These are phyloP conservation scores for Halcyon smyrnensis DNA, from an alignment of 2,797 vertebrate species.

Conservation along the genomic window DNA sequence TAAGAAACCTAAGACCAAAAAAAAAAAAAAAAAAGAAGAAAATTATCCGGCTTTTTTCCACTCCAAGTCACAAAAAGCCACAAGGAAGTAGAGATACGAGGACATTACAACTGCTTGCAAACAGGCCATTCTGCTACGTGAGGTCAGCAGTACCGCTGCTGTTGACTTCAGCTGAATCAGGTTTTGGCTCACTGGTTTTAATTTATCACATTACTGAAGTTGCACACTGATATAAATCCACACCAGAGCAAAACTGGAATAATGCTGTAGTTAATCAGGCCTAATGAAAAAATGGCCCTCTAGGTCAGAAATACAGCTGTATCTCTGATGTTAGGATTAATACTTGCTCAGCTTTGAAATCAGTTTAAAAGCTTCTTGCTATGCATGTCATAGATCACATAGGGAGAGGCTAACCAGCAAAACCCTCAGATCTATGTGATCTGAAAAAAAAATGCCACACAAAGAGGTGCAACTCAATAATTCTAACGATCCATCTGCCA, in stretches of 20 bases:
- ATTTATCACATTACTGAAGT: constrained; percentile 24
- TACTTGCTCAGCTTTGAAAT: background rate
- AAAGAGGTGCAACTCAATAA: constrained; percentile 14
- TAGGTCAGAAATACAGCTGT: constrained; percentile 51
- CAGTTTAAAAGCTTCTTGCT: background rate
- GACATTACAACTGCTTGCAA: background rate
- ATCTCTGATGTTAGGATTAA: constrained; percentile 31
- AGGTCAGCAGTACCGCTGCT: background rate
- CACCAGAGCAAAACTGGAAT: background rate
- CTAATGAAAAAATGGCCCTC: constrained; percentile 28
- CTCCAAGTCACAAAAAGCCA: background rate
- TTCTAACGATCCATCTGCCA: background rate
- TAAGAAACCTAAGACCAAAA: background rate
- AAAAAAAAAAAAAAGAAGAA: background rate
- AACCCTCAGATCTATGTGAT: background rate
- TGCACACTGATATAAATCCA: constrained; percentile 18
- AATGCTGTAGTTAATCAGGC: constrained; percentile 32
- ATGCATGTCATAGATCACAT: background rate
- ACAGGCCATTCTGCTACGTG: background rate
- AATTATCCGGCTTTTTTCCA: background rate
- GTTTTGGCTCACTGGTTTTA: background rate
- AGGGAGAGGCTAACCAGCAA: background rate
- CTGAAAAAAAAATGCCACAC: background rate
- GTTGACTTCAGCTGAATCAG: constrained; percentile 14
- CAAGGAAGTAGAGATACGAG: background rate